Percentiles rank a stretch among this genome's conserved stretches.
Evolutionary conservation across 2,888 invertebrate genomes (phyloP).

Genomic region (Pegoplata infirma): DNA sequence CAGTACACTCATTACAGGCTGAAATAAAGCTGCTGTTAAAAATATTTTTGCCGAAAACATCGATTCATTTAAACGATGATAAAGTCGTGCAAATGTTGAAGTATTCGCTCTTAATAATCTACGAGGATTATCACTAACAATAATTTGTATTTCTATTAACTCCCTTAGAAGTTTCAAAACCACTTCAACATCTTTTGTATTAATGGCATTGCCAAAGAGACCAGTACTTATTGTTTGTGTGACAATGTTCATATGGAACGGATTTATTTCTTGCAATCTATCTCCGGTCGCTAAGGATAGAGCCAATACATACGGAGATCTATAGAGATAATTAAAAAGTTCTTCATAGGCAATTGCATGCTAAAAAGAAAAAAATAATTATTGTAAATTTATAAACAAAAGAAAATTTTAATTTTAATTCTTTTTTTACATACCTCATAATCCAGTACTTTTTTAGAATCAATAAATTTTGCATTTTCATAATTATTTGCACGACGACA

Average conservation of each 20-base stretch:
- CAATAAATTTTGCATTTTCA: conserved; percentile 84
- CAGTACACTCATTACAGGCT: conserved; percentile 93
- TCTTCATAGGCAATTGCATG: conserved; percentile 83
- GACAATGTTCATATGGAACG: conserved; percentile 74
- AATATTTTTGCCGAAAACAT: conserved; percentile 95
- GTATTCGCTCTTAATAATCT: conserved; percentile 89
- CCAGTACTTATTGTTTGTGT: conserved; percentile 80
- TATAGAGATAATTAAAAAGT: conserved; percentile 83
- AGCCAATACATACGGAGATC: conserved; percentile 85
- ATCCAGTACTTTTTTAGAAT: conserved; percentile 89
- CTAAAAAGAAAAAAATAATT: conserved; percentile 67
- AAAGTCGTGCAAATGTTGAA: conserved; percentile 91
- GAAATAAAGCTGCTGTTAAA: conserved; percentile 93
- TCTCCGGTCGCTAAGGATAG: conserved; percentile 85
- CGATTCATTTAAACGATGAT: conserved; percentile 92
- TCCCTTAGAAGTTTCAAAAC: conserved; percentile 83
- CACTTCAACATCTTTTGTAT: conserved; percentile 86
- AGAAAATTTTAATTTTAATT: no score
- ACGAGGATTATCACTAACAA: conserved; percentile 84
- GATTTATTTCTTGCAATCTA: conserved; percentile 77
- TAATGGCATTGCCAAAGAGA: conserved; percentile 85
- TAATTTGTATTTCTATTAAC: conserved; percentile 85
- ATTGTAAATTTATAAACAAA: background rate
- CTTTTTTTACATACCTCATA: conserved; percentile 83
- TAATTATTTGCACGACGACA: conserved; percentile 85